Conservation (phyloP, 2,113 vertebrate genomes). For the Columba janthina region DNA sequence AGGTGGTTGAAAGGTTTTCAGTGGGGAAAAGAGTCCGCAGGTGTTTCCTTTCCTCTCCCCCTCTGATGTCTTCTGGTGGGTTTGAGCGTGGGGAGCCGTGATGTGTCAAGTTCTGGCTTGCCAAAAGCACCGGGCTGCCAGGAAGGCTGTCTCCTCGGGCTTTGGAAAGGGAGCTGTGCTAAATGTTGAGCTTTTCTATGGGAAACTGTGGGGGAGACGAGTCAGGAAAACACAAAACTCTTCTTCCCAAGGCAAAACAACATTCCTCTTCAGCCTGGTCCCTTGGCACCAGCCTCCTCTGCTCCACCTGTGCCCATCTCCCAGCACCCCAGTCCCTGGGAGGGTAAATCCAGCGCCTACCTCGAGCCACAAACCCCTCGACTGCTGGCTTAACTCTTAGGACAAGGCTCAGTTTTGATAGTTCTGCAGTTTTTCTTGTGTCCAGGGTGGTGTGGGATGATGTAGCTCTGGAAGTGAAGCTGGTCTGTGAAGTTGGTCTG, state of each 20-base stretch:
- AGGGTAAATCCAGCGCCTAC: background rate
- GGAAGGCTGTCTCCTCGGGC: background rate
- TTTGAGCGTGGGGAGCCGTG: background rate
- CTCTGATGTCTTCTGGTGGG: background rate
- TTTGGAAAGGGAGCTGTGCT: background rate
- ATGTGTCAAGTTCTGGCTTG: background rate
- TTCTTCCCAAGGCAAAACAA: background rate
- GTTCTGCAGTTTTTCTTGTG: background rate
- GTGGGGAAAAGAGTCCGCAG: accelerated
- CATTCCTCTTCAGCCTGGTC: background rate
- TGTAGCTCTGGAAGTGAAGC: background rate
- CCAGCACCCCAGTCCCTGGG: background rate
- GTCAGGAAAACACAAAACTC: conserved; percentile 40
- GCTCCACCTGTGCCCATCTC: background rate
- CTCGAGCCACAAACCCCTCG: background rate
- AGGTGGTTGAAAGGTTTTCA: background rate
- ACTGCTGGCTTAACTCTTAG: background rate
- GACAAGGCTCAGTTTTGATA: background rate
- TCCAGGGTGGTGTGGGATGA: background rate
- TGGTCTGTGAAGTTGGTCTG: background rate
- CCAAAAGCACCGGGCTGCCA: conserved; percentile 13
- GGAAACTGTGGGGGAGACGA: conserved; percentile 38
- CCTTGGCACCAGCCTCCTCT: background rate
- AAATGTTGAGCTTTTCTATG: background rate
- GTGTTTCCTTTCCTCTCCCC: background rate